Base-by-base conservation (phyloP, 64 coral and sea anemone species). In the Montipora sp. region DNA sequence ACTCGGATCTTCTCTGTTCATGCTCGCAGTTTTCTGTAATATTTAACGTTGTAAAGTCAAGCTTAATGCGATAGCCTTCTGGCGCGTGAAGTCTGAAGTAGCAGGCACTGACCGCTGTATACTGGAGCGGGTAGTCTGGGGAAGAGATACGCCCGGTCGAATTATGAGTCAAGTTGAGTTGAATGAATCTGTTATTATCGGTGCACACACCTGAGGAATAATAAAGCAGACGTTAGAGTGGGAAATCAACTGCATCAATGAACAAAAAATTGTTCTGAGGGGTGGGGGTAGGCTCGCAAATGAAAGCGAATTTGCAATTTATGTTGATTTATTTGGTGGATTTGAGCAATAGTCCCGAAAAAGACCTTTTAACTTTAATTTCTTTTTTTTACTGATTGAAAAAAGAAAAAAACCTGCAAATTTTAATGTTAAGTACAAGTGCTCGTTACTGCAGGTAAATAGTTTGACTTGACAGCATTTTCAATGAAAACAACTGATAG, bases 81-180 rank as follows among this genome's bases (percentile, higher is more conserved):
- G 82, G 82, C 8, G 65, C 82, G 5, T 72, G 19, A 14, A 85
- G 15, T 85, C 63, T 16, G 63, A 61, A 85, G 46, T 71, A 85
- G n/a, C 82, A 85, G 27, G 63, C 43, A n/a, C 44, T 50, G 19
- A 71, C 9, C 15, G 44, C 16, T 5, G 65, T 7, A 8, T 47
- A 85, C 12, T 71, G 82, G 19, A 85, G 82, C 46, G 82, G 82
- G 82, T 85, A 85, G 61, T 85, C 82, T 49, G 82, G 82, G 7
- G 82, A 71, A 16, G 82, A 70, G 15, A 85, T 11, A n/a, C 82
- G 82, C 0, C 82, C 82, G 3, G 65, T 70, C 22, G 82, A 85
- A 85, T 72, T 72, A 0, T 72, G 65, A 15, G 61, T 85, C 19
- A 85, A 45, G 22, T 85, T 85, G 45, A 85, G 82, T 67, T 70